A percentile compares a stretch with the other conserved stretches of the same genome.
phyloP scores from a whole-genome alignment of 2,888 invertebrate species.

The Leptothorax acervorum region DNA sequence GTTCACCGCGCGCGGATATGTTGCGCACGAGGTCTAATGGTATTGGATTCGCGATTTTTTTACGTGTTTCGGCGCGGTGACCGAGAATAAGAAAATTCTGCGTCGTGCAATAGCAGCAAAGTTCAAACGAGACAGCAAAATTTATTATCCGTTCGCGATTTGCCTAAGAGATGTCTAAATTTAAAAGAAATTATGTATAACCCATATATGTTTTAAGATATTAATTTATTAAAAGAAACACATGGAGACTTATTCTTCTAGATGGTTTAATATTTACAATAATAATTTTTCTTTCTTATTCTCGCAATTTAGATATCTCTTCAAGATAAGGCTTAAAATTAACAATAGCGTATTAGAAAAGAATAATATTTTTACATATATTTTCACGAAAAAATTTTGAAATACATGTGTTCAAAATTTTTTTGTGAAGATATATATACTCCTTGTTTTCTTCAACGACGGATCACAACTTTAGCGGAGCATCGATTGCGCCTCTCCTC shows the following conservation, averaged over 20 bases:
- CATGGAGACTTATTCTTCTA: background rate
- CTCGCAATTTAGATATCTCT: background rate
- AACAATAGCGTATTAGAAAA: background rate
- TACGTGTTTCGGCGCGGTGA: conserved; percentile 29
- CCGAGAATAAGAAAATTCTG: conserved; percentile 32
- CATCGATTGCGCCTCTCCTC: conserved; percentile 9
- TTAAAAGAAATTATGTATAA: background rate
- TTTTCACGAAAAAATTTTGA: no score
- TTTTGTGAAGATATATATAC: background rate
- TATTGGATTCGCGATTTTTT: conserved; percentile 78
- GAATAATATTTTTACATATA: background rate
- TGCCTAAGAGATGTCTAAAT: background rate
- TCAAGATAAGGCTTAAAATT: background rate
- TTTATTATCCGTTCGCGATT: background rate
- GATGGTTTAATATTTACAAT: background rate
- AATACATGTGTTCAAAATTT: background rate
- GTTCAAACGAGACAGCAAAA: background rate
- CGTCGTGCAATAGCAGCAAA: background rate
- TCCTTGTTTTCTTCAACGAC: background rate
- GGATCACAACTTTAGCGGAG: background rate
- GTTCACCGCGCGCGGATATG: conserved; percentile 54
- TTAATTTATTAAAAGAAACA: conserved; percentile 11
- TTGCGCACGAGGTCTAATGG: conserved; percentile 75
- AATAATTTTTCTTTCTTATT: background rate
- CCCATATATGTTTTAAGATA: background rate